These are phyloP conservation scores for Alca torda DNA, from an alignment of 2,797 vertebrate genomes.

Conservation along the genomic window DNA sequence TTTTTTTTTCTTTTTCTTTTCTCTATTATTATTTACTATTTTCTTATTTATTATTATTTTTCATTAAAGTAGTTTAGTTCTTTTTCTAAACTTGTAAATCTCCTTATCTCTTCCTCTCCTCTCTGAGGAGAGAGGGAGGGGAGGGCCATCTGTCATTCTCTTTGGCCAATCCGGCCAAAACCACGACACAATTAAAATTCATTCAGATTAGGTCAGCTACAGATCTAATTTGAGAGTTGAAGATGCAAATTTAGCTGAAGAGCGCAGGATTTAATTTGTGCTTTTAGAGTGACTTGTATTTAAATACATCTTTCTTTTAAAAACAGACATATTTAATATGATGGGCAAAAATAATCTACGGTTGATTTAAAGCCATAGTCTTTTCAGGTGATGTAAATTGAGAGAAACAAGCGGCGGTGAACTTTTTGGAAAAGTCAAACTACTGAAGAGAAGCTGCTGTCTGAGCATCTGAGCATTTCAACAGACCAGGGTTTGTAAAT, in stretches of 20 bases:
- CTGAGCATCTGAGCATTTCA: neutral
- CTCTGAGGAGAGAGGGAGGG: too few relatives aligned
- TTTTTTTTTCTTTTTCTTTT: too few relatives aligned
- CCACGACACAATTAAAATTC: neutral
- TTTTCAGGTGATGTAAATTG: neutral
- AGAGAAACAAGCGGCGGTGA: neutral
- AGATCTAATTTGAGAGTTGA: neutral
- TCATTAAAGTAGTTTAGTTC: too few relatives aligned
- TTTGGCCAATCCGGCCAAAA: too few relatives aligned
- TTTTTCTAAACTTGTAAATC: too few relatives aligned
- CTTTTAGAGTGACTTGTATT: neutral
- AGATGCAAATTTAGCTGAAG: neutral
- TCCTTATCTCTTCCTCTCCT: too few relatives aligned
- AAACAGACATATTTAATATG: neutral
- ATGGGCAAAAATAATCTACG: fast-evolving
- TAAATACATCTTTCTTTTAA: neutral
- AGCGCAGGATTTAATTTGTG: neutral
- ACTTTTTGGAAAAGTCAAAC: neutral
- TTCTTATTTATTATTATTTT: too few relatives aligned
- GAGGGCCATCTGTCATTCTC: too few relatives aligned
- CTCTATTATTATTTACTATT: too few relatives aligned
- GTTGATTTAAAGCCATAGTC: neutral
- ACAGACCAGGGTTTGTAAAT: neutral
- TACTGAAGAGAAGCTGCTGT: neutral
- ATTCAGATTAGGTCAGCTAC: neutral